Evolutionary conservation across 2,888 invertebrate genomes (phyloP).

Genomic region (Palloptera scutellata): DNA sequence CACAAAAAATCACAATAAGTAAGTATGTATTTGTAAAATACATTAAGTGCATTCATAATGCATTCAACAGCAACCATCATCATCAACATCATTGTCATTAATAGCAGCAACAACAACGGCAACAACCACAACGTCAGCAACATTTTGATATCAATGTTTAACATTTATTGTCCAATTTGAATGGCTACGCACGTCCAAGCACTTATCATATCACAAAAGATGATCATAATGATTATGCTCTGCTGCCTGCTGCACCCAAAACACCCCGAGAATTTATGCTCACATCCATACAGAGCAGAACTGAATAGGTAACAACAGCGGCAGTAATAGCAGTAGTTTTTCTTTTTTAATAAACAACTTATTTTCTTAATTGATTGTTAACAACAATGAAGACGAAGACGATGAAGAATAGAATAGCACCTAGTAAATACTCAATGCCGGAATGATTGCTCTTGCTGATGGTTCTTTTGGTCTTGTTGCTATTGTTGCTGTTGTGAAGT

Average conservation of each 20-base stretch:
- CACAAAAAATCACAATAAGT: not conserved
- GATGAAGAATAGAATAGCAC: not conserved
- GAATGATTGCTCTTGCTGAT: slow-evolving; percentile 45
- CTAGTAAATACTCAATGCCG: not conserved
- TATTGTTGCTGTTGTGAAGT: not conserved
- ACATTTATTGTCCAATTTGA: slow-evolving; percentile 3
- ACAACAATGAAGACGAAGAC: slow-evolving; percentile 35
- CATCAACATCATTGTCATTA: not conserved
- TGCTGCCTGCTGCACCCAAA: slow-evolving; percentile 1
- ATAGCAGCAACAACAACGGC: not conserved
- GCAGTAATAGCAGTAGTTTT: not conserved
- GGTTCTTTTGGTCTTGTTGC: not conserved
- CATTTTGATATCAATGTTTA: not conserved
- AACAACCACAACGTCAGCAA: not conserved
- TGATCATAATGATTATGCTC: slow-evolving; percentile 19
- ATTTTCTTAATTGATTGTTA: slow-evolving; percentile 61
- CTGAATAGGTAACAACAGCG: not conserved
- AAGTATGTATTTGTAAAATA: not conserved
- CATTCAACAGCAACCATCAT: not conserved
- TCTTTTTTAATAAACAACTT: slow-evolving; percentile 57
- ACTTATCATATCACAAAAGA: slow-evolving; percentile 15
- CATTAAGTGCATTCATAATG: not conserved
- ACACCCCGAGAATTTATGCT: not conserved
- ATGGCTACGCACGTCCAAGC: slow-evolving; percentile 12
- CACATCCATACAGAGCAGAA: not conserved